Evolutionary conservation across 92 coral and sea anemone genomes (phyloP), one percentile per base, ranked within the genome.

Genomic region (Palythoa caribaeorum): DNA sequence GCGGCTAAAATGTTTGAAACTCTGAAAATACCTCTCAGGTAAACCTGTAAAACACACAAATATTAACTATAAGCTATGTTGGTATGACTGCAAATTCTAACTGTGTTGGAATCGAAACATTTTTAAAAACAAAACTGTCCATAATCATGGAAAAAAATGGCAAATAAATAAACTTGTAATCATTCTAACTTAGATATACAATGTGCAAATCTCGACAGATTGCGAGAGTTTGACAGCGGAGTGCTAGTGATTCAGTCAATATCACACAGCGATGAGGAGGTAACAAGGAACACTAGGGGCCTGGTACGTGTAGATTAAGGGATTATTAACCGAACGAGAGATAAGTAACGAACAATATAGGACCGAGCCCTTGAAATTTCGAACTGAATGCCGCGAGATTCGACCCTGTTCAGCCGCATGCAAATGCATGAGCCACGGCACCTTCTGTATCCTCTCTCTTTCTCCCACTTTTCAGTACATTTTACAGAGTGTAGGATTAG

Each of bases 261-360:
- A 73, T 94, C 98, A 9, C 99, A 97, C 74, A 95, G 95, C 68
- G 99, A 97, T 84, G 97, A 97, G 74, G 94, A 97, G 79, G 99
- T 97, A 4, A 92, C 94, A 57, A 89, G 92, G 76, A 93, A 77
- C 15, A 95, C 98, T 1, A 95, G 90, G 78, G 90, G 95, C 78
- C 85, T 90, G 87, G 99, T 95, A 88, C 85, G 66, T 39, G 37
- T 11, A 38, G n/a, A 11, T 38, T 38, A 48, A 4, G 2, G 28
- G 11, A 1, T 77, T 19, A 6, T 35, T 16, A 6, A 51, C 44
- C 12, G 70, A 12, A 50, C 48, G 48, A 44, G 48, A 44, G 48
- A 7, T 44, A 44, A 4, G 48, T 44, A 44, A 44, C 6, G 48
- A 44, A 44, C 3, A 44, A 44, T 44, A 44, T 44, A 44, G 10